These are phyloP conservation scores for Umimayanthus kanabou DNA, from an alignment of 92 coral and sea anemone species.

Conservation along the genomic window DNA sequence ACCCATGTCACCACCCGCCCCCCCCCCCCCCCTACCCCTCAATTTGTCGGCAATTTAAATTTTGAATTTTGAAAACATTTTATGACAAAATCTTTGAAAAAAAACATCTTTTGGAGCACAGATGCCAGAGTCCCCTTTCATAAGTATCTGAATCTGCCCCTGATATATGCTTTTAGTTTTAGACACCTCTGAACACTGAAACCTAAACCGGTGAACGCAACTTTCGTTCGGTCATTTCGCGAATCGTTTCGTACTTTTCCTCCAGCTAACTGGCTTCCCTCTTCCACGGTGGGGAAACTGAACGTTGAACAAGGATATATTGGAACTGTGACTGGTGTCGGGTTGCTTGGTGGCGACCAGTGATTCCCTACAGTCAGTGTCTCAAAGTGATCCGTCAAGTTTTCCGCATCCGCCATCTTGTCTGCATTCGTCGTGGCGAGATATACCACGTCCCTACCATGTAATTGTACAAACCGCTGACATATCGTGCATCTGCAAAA, in stretches of 20 bases:
- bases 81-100: too few species aligned
- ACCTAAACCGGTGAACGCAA: too few species aligned
- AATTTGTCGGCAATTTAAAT: too few species aligned
- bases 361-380: conserved; percentile 65
- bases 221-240: too few species aligned
- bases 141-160: too few species aligned
- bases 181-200: too few species aligned
- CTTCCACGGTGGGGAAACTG: conserved; percentile 54
- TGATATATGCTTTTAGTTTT: too few species aligned
- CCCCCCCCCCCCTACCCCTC: too few species aligned
- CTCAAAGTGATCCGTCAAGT: conserved; percentile 50
- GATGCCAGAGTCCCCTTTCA: too few species aligned
- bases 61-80: too few species aligned
- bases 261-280: conserved; percentile 51
- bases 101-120: too few species aligned
- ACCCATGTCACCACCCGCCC: too few species aligned
- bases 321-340: conserved; percentile 65
- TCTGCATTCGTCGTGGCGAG: neutral
- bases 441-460: conserved; percentile 12
- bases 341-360: conserved; percentile 51
- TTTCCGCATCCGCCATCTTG: neutral
- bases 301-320: conserved; percentile 75
- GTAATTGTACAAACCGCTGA: conserved; percentile 35
- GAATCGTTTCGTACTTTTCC: conserved; percentile 58
- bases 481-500: neutral